Evolutionary conservation across 2,113 vertebrate genomes (phyloP).

Genomic region (Lepisosteus osseus): DNA sequence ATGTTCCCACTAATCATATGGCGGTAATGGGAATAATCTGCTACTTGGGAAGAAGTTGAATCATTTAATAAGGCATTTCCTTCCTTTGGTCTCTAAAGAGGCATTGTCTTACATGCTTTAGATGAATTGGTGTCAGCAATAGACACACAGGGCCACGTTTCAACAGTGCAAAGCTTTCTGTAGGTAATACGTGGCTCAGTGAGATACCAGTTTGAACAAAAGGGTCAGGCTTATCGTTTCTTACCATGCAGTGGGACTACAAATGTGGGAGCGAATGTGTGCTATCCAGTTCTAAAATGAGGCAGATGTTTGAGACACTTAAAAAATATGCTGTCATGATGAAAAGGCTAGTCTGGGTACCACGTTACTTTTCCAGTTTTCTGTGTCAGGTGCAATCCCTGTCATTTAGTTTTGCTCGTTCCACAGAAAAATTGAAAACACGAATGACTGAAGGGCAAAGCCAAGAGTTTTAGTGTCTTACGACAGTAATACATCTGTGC

Average conservation of each 20-base stretch:
- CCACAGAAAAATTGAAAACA: no score
- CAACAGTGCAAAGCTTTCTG: background rate
- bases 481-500: no score
- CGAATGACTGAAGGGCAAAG: no score
- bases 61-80: background rate
- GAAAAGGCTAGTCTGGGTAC: constrained; percentile 28
- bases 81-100: background rate
- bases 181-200: background rate
- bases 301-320: constrained; percentile 19
- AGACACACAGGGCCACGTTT: constrained; percentile 7
- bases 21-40: no score
- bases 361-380: constrained; percentile 34
- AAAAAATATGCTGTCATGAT: constrained; percentile 15
- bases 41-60: background rate
- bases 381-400: constrained; percentile 16
- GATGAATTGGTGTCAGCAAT: constrained; percentile 2
- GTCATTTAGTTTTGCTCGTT: no score
- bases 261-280: background rate
- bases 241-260: constrained; percentile 10
- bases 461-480: no score
- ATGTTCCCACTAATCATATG: no score
- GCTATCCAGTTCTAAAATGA: constrained; percentile 13
- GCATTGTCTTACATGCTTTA: background rate
- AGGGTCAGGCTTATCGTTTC: constrained; percentile 21
- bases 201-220: constrained; percentile 24